phyloP scores from a whole-genome alignment of 1,140 invertebrate genomes.

The Mycetomoellerius zeteki region DNA sequence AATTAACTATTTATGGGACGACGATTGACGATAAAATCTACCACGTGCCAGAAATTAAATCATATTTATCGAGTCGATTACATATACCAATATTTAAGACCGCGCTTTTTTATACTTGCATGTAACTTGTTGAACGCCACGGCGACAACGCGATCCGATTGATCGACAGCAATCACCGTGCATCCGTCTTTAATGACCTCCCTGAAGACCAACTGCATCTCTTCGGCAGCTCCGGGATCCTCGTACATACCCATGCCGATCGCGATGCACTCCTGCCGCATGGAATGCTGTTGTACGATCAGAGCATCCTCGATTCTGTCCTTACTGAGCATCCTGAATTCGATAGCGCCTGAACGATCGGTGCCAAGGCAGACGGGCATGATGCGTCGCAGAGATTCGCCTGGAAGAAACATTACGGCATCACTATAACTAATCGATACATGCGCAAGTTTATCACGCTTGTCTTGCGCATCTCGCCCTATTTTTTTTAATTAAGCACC shows the following conservation, averaged over 20 bases:
- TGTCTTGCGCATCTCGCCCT: conserved; percentile 38
- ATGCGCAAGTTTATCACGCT: conserved; percentile 37
- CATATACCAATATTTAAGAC: neutral
- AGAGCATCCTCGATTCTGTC: conserved; percentile 73
- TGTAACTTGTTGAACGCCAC: conserved; percentile 81
- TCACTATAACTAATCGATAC: conserved; percentile 54
- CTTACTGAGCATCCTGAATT: conserved; percentile 66
- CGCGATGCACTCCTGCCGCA: conserved; percentile 75
- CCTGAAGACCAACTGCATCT: conserved; percentile 75
- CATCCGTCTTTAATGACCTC: conserved; percentile 79
- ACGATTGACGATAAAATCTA: neutral
- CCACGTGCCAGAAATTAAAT: neutral
- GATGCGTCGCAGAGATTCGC: neutral
- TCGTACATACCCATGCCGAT: conserved; percentile 76
- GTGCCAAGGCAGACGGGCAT: conserved; percentile 20
- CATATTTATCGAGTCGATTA: neutral
- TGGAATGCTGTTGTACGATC: conserved; percentile 68
- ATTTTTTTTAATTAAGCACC: neutral
- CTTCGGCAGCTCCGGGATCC: conserved; percentile 76
- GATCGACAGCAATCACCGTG: conserved; percentile 78
- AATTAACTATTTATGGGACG: neutral
- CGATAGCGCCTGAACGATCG: conserved; percentile 57
- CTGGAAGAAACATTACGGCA: conserved; percentile 24
- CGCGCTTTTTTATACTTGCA: conserved; percentile 65
- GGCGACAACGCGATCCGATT: conserved; percentile 74